These are phyloP conservation scores for Pachliopta kotzebuea DNA, from an alignment of 2,888 invertebrate species.

Conservation along the genomic window DNA sequence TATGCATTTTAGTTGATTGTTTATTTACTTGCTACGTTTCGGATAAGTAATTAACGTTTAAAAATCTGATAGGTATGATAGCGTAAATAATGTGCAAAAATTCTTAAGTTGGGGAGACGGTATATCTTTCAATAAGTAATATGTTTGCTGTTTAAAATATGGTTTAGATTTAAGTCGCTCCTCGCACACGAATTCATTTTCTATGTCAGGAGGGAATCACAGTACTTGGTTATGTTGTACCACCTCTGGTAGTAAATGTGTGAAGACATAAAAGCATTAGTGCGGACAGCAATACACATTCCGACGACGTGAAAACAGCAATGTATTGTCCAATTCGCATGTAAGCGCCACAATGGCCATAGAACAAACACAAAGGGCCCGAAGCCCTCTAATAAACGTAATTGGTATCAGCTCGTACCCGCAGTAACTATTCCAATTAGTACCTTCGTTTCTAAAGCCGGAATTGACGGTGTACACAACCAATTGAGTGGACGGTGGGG, in stretches of 20 bases:
- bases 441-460: conserved; percentile 39
- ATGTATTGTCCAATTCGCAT: conserved; percentile 31
- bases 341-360: conserved; percentile 26
- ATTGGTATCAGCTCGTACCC: conserved; percentile 50
- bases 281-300: conserved; percentile 10
- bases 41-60: too few species aligned
- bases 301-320: conserved; percentile 21
- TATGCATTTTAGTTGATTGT: too few species aligned
- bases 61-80: too few species aligned
- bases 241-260: conserved; percentile 3
- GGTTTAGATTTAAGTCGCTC: too few species aligned
- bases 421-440: conserved; percentile 59
- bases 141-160: too few species aligned
- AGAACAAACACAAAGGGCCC: conserved; percentile 41
- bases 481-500: conserved; percentile 33
- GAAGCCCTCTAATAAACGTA: conserved; percentile 62
- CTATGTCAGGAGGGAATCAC: too few species aligned
- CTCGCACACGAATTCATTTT: too few species aligned
- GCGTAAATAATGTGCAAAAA: too few species aligned
- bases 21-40: too few species aligned
- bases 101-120: too few species aligned
- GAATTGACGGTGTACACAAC: conserved; percentile 41
- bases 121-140: too few species aligned
- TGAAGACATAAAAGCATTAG: conserved; percentile 10
- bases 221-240: too few species aligned